phyloP scores from a whole-genome alignment of 2,888 invertebrate genomes.

The Netelia inedita region DNA sequence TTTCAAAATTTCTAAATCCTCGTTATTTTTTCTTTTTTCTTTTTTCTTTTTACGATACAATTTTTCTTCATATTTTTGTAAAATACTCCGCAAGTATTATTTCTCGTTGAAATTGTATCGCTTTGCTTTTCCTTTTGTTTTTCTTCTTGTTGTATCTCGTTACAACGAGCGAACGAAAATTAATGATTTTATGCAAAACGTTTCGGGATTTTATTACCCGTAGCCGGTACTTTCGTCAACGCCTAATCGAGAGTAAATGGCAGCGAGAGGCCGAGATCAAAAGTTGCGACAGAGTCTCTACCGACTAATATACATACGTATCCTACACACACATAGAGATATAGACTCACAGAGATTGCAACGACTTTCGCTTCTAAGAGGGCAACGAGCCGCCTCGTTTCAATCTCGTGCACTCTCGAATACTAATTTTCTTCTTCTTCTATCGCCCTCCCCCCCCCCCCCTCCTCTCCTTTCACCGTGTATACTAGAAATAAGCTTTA shows the following conservation, averaged over 20 bases:
- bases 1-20: no score
- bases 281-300: conserved; percentile 52
- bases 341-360: conserved; percentile 26
- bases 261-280: conserved; percentile 43
- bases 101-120: not conserved
- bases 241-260: conserved; percentile 45
- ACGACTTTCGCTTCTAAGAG: conserved; percentile 69
- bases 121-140: not conserved
- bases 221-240: conserved; percentile 23
- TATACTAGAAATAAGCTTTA: conserved; percentile 45
- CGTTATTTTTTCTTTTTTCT: no score
- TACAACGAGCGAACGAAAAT: not conserved
- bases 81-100: not conserved
- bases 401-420: conserved; percentile 51
- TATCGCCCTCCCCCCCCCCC: conserved; percentile 15
- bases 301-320: conserved; percentile 12
- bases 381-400: conserved; percentile 66
- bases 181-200: not conserved
- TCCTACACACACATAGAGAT: conserved; percentile 12
- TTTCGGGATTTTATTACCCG: conserved; percentile 25
- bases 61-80: no score
- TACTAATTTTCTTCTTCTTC: conserved; percentile 23
- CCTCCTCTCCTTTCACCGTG: conserved; percentile 19
- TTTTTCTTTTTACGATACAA: no score
- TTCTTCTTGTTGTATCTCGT: not conserved